Percentiles rank a stretch among this genome's conserved stretches.
These are phyloP conservation scores for Toxonevra muliebris DNA, from an alignment of 2,888 invertebrate species.

Conservation along the genomic window DNA sequence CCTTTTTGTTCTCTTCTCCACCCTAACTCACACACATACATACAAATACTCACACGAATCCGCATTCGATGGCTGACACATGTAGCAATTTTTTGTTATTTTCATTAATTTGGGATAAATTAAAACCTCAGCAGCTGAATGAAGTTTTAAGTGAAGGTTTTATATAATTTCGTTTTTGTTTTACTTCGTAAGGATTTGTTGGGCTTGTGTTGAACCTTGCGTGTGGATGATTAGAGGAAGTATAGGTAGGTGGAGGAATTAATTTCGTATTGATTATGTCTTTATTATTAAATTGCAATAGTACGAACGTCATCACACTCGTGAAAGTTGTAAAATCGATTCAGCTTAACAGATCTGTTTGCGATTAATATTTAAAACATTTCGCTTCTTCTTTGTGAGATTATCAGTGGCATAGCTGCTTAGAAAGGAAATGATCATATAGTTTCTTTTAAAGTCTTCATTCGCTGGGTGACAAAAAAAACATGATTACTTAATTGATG, in stretches of 20 bases:
- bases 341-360: not conserved
- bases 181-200: not conserved
- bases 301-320: not conserved
- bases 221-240: not conserved
- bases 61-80: not conserved
- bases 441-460: no score
- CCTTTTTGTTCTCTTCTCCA: slow-evolving; percentile 18
- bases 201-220: not conserved
- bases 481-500: no score
- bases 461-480: no score
- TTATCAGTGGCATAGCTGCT: no score
- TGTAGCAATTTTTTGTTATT: slow-evolving; percentile 46
- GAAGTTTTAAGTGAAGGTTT: slow-evolving; percentile 12
- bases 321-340: not conserved
- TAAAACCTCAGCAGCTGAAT: slow-evolving; percentile 56
- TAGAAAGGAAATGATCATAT: no score
- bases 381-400: no score
- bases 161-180: not conserved
- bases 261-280: slow-evolving; percentile 20
- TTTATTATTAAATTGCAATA: not conserved
- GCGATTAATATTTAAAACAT: not conserved
- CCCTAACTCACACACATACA: not conserved
- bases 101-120: slow-evolving; percentile 64
- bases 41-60: not conserved
- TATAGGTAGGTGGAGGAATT: slow-evolving; percentile 17